Evolutionary conservation across 2,113 vertebrate genomes (phyloP).

Genomic region (Poeciliopsis occidentalis): DNA sequence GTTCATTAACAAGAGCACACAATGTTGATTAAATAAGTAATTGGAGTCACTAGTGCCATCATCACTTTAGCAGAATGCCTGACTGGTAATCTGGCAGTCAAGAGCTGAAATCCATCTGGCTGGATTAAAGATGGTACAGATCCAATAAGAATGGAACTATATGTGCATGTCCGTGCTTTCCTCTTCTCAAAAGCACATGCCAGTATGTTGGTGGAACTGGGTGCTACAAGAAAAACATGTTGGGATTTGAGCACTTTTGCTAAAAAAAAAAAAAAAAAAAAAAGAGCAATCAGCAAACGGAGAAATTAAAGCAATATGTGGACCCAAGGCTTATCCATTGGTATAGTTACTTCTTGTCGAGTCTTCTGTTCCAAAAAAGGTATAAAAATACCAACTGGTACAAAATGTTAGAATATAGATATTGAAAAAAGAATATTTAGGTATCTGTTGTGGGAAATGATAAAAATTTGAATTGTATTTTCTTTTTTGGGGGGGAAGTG

Average conservation of each 20-base stretch:
- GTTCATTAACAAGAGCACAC: slow-evolving; percentile 45
- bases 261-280: background rate
- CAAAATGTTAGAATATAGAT: too few species aligned
- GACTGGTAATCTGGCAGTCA: slow-evolving; percentile 48
- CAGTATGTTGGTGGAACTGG: slow-evolving; percentile 43
- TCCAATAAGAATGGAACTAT: slow-evolving; percentile 42
- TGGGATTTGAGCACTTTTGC: slow-evolving; percentile 23
- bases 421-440: too few species aligned
- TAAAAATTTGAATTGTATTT: too few species aligned
- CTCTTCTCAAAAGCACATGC: slow-evolving; percentile 26
- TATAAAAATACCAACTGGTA: too few species aligned
- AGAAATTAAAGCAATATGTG: background rate
- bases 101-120: slow-evolving; percentile 46
- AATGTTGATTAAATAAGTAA: slow-evolving; percentile 35
- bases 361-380: too few species aligned
- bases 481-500: too few species aligned
- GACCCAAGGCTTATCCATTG: background rate
- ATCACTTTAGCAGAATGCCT: slow-evolving; percentile 30
- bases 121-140: slow-evolving; percentile 45
- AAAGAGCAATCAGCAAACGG: slow-evolving; percentile 6
- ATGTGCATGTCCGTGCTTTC: slow-evolving; percentile 33
- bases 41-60: slow-evolving; percentile 42
- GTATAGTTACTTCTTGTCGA: too few species aligned
- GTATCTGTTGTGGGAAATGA: too few species aligned
- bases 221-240: slow-evolving; percentile 38